These are phyloP conservation scores for Gymnoscopelus microlampas DNA, from an alignment of 2,797 vertebrate genomes.

Conservation along the genomic window DNA sequence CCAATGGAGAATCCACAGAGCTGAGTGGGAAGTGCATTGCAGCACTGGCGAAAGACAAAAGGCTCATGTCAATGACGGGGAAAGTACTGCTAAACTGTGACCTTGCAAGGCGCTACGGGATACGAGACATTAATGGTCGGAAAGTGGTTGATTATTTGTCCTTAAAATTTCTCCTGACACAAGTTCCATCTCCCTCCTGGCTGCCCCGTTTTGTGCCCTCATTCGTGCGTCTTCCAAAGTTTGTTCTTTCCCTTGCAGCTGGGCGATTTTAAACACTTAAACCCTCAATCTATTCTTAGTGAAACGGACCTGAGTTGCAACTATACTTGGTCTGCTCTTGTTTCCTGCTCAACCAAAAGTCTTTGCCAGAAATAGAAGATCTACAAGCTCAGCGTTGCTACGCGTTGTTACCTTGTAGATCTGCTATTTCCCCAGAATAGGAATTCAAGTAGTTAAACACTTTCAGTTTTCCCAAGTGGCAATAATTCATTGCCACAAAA, in stretches of 20 bases:
- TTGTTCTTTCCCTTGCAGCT: constrained; percentile 74
- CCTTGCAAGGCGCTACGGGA: constrained; percentile 80
- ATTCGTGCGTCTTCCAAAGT: constrained; percentile 84
- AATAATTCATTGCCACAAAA: no score
- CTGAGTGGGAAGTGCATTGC: constrained; percentile 86
- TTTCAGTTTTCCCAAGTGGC: no score
- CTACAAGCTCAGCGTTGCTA: no score
- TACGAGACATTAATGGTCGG: constrained; percentile 83
- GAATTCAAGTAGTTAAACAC: no score
- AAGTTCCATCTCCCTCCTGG: constrained; percentile 77
- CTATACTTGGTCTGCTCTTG: no score
- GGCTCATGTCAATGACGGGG: constrained; percentile 83
- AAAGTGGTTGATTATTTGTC: constrained; percentile 80
- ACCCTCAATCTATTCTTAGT: no score
- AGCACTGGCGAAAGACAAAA: constrained; percentile 83
- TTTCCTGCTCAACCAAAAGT: no score
- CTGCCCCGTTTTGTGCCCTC: constrained; percentile 78
- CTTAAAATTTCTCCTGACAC: constrained; percentile 73
- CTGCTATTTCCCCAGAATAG: no score
- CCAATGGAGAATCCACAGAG: constrained; percentile 80
- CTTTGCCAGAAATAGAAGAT: no score
- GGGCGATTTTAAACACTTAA: constrained; percentile 74
- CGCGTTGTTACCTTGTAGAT: no score
- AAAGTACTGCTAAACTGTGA: constrained; percentile 86
- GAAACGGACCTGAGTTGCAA: no score